Conservation (phyloP, 1,140 invertebrate species). For the Brachionus angularis region DNA sequence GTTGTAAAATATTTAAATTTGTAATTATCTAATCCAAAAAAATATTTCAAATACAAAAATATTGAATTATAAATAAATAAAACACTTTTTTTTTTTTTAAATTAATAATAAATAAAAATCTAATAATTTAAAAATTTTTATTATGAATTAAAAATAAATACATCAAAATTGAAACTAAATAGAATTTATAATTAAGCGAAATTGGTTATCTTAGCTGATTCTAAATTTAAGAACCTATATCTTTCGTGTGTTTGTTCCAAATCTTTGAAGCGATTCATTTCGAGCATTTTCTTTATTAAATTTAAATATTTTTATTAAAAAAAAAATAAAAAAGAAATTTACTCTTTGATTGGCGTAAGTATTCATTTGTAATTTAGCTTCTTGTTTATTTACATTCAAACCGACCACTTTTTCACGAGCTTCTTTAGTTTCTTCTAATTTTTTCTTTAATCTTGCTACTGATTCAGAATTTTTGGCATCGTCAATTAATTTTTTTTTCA, state of each 20-base stretch:
- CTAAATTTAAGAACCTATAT: slow-evolving; percentile 31
- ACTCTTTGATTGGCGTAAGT: slow-evolving; percentile 32
- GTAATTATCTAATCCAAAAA: too few species aligned
- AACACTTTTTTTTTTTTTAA: too few species aligned
- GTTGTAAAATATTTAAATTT: too few species aligned
- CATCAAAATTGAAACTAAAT: too few species aligned
- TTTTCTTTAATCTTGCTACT: slow-evolving; percentile 32
- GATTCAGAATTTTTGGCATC: slow-evolving; percentile 23
- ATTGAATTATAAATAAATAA: too few species aligned
- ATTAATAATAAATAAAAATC: too few species aligned
- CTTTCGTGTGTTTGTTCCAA: slow-evolving; percentile 37
- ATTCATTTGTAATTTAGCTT: slow-evolving; percentile 8
- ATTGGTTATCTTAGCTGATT: slow-evolving; percentile 13
- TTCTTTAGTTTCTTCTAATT: slow-evolving; percentile 5
- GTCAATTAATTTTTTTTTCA: background rate
- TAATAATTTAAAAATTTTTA: too few species aligned
- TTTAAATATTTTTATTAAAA: background rate
- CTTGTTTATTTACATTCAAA: slow-evolving; percentile 29
- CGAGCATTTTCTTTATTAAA: slow-evolving; percentile 6
- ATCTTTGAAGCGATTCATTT: slow-evolving; percentile 35
- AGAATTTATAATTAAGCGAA: too few species aligned
- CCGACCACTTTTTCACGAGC: background rate
- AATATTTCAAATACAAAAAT: too few species aligned
- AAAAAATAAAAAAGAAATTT: slow-evolving; percentile 9
- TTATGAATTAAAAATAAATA: too few species aligned